These are phyloP conservation scores for Lomographa bimaculata DNA, from an alignment of 2,888 invertebrate species.

Conservation along the genomic window DNA sequence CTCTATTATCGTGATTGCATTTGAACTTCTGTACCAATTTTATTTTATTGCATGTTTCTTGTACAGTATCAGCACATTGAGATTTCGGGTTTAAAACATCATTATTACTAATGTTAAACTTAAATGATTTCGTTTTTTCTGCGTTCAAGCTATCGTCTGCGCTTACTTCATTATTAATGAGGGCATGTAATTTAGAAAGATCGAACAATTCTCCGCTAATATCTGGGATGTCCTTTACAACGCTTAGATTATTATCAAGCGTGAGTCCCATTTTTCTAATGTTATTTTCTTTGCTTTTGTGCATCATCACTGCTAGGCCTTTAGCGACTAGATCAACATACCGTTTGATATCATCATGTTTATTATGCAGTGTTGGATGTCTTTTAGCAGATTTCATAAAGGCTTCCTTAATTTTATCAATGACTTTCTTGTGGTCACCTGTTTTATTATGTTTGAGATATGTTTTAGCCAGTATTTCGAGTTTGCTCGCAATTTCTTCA, in stretches of 20 bases:
- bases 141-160: background rate
- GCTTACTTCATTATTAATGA: conserved; percentile 5
- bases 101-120: conserved; percentile 6
- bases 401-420: conserved; percentile 30
- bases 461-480: conserved; percentile 40
- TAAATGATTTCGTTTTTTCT: conserved; percentile 1
- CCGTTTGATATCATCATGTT: conserved; percentile 37
- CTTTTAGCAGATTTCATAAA: conserved; percentile 28
- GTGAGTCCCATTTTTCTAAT: conserved; percentile 20
- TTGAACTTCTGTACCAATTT: conserved; percentile 46
- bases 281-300: conserved; percentile 22
- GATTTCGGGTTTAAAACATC: conserved; percentile 1
- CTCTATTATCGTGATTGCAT: conserved; percentile 45
- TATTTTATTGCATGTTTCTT: conserved; percentile 48
- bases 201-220: background rate
- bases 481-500: conserved; percentile 41
- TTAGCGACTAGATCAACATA: conserved; percentile 41
- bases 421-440: conserved; percentile 37
- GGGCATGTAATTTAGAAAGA: background rate
- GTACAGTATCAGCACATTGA: conserved; percentile 37
- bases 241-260: no score
- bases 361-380: conserved; percentile 32
- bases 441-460: conserved; percentile 35
- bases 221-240: no score
- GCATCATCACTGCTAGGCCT: conserved; percentile 26